These are phyloP conservation scores for Scortum barcoo DNA, from an alignment of 2,113 vertebrate species.

Conservation along the genomic window DNA sequence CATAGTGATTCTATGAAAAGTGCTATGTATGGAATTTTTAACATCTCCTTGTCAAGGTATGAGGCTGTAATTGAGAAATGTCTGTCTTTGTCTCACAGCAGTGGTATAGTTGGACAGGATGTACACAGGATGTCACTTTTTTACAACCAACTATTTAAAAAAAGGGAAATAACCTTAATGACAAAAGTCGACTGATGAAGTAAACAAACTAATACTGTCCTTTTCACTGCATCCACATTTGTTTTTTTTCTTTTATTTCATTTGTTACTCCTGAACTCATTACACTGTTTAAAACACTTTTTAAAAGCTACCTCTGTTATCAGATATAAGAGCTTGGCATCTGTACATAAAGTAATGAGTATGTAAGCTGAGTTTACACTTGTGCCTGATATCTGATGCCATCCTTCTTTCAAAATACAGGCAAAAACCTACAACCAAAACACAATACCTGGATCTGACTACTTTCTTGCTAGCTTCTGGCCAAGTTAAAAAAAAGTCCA, in stretches of 20 bases:
- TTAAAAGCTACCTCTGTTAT: not conserved
- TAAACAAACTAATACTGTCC: not conserved
- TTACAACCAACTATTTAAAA: not conserved
- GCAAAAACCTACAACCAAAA: not conserved
- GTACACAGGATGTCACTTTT: not conserved
- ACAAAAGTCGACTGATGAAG: not conserved
- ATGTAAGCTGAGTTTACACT: not conserved
- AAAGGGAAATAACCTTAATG: not conserved
- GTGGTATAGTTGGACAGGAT: not conserved
- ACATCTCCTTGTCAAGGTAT: not conserved
- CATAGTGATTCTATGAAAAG: not conserved
- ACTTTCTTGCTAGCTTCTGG: not conserved
- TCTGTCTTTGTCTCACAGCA: not conserved
- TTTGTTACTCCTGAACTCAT: not conserved
- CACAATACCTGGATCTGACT: not conserved
- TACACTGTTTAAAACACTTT: not conserved
- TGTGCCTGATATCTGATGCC: not conserved
- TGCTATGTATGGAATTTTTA: not conserved
- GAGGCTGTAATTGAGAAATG: not conserved
- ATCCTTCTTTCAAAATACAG: not conserved
- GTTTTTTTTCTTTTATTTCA: not conserved
- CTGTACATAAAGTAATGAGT: not conserved
- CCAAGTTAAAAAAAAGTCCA: too few relatives aligned
- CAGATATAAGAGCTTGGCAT: not conserved
- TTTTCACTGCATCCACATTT: not conserved